phyloP scores from a whole-genome alignment of 2,888 invertebrate species.

The Andrena bucephala region DNA sequence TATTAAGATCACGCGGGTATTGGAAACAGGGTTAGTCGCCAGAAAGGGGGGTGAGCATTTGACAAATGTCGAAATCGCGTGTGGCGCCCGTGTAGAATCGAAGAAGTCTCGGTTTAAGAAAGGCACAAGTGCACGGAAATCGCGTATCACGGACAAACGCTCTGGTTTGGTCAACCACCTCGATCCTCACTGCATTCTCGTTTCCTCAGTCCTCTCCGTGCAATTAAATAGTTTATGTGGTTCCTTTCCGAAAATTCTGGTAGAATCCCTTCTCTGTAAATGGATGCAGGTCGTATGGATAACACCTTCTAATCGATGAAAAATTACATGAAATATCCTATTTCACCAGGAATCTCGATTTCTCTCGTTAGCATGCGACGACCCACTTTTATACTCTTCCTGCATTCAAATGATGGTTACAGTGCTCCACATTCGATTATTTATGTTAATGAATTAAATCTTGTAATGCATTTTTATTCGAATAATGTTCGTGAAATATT shows the following conservation, averaged over 20 bases:
- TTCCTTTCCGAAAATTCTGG: slow-evolving; percentile 2
- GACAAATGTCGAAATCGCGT: slow-evolving; percentile 71
- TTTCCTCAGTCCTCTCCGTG: slow-evolving; percentile 23
- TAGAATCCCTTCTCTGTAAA: slow-evolving; percentile 1
- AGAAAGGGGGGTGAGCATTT: slow-evolving; percentile 48
- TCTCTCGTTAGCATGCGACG: background rate
- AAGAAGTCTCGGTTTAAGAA: slow-evolving; percentile 47
- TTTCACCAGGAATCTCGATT: background rate
- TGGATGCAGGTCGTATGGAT: slow-evolving; percentile 2
- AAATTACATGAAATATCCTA: slow-evolving; percentile 3
- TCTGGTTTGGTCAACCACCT: slow-evolving; percentile 28
- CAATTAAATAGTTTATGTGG: slow-evolving; percentile 35
- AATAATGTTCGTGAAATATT: too few relatives aligned
- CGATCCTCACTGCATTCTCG: slow-evolving; percentile 12
- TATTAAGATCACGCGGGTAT: slow-evolving; percentile 69
- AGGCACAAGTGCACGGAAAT: slow-evolving; percentile 61
- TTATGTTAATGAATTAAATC: background rate
- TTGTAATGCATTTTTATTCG: too few relatives aligned
- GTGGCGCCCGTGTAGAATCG: slow-evolving; percentile 65
- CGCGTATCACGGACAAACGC: slow-evolving; percentile 65
- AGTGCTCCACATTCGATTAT: background rate
- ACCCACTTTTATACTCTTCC: background rate
- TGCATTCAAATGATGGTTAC: background rate
- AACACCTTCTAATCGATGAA: background rate
- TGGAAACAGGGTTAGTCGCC: slow-evolving; percentile 56